A percentile compares a stretch with the other conserved stretches of the same genome.
Evolutionary conservation across 2,113 vertebrate genomes (phyloP).

Genomic region (Notothenia coriiceps): DNA sequence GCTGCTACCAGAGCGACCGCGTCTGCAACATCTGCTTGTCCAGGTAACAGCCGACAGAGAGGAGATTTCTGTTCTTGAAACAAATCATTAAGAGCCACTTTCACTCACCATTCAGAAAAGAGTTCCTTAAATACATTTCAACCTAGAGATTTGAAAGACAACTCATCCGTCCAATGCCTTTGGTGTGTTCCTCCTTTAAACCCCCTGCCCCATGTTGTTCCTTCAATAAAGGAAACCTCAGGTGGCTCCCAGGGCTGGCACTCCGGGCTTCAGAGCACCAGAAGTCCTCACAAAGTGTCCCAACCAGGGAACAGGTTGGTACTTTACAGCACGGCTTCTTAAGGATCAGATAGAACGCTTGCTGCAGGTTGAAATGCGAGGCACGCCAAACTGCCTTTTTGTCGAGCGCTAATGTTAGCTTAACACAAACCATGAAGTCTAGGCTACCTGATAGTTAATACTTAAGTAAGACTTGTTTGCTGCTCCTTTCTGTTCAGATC

Average conservation of each 20-base stretch:
- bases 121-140: neutral
- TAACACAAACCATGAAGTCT: too few relatives aligned
- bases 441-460: too few relatives aligned
- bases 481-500: too few relatives aligned
- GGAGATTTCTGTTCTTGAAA: neutral
- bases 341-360: too few relatives aligned
- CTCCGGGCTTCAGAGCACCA: constrained; percentile 97
- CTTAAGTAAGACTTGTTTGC: too few relatives aligned
- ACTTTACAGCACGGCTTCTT: neutral
- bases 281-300: constrained; percentile 96
- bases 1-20: constrained; percentile 90
- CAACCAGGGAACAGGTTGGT: constrained; percentile 92
- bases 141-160: too few relatives aligned
- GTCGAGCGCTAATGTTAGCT: too few relatives aligned
- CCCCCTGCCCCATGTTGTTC: neutral
- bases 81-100: neutral
- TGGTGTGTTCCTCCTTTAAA: neutral
- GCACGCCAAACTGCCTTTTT: too few relatives aligned
- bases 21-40: constrained; percentile 96
- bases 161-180: neutral
- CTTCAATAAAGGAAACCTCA: constrained; percentile 88
- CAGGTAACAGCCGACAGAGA: constrained; percentile 81
- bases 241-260: constrained; percentile 95
- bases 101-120: neutral
- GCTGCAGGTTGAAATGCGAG: too few relatives aligned